A percentile compares a stretch with the other conserved stretches of the same genome.
Evolutionary conservation across 2,797 vertebrate species (phyloP).

Genomic region (Pagetopsis macropterus): DNA sequence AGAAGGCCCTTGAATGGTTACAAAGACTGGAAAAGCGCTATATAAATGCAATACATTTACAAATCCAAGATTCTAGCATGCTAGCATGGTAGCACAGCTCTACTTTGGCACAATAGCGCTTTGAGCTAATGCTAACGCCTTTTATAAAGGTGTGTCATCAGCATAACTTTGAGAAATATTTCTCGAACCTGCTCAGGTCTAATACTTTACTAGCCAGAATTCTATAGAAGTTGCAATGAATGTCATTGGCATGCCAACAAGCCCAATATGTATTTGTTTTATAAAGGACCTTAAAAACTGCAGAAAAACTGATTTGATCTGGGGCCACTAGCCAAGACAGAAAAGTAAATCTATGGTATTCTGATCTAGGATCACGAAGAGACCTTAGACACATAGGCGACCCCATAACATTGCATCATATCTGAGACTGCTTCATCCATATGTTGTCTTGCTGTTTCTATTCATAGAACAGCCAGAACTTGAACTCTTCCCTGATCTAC

Average conservation of each 20-base stretch:
- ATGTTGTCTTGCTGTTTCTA: conserved; percentile 71
- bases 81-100: too few species aligned
- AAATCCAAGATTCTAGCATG: too few species aligned
- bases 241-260: not conserved
- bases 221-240: not conserved
- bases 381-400: conserved; percentile 48
- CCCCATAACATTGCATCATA: conserved; percentile 40
- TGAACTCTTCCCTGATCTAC: conserved; percentile 68
- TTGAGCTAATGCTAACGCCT: not conserved
- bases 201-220: not conserved
- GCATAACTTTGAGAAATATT: not conserved
- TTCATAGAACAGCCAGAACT: conserved; percentile 76
- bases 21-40: too few species aligned
- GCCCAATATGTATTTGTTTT: not conserved
- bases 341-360: conserved; percentile 8
- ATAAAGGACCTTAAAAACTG: not conserved
- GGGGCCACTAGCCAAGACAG: not conserved
- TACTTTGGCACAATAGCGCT: too few species aligned
- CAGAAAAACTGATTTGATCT: not conserved
- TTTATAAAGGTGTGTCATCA: not conserved
- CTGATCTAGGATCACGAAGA: conserved; percentile 19
- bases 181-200: not conserved
- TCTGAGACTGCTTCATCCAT: conserved; percentile 64
- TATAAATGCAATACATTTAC: not conserved
- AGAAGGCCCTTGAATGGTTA: too few species aligned